Evolutionary conservation across 2,113 vertebrate species (phyloP).

Genomic region (Capreolus pygargus): DNA sequence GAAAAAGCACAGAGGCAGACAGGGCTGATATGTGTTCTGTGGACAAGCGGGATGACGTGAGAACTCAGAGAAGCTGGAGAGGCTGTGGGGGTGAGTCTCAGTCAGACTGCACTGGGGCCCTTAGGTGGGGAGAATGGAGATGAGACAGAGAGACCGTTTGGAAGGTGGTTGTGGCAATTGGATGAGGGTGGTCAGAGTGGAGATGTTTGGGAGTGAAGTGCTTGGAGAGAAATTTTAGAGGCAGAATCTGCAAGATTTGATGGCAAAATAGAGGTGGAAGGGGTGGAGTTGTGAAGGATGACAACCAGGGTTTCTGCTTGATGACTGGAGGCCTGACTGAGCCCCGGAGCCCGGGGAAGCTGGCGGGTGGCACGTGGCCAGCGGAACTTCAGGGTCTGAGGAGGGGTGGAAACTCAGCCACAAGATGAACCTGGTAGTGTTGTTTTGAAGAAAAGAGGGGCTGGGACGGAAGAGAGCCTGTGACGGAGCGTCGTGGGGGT

Average conservation of each 20-base stretch:
- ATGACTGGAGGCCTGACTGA: neutral
- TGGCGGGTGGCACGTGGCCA: neutral
- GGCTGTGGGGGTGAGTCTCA: fast-evolving
- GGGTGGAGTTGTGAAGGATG: neutral
- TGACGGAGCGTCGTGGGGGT: fast-evolving
- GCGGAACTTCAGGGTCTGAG: neutral
- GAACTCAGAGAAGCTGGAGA: neutral
- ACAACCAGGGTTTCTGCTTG: neutral
- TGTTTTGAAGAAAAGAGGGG: neutral
- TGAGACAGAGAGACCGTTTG: neutral
- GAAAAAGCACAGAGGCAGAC: neutral
- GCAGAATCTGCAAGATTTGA: neutral
- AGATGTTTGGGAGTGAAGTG: neutral
- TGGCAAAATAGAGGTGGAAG: neutral
- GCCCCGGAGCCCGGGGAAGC: neutral
- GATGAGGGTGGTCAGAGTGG: neutral
- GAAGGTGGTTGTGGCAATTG: no score
- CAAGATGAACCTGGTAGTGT: neutral
- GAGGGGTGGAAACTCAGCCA: neutral
- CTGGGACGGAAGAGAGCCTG: neutral
- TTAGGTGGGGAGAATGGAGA: neutral
- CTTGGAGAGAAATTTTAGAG: neutral
- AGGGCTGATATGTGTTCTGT: neutral
- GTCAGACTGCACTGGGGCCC: no score
- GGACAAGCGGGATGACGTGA: fast-evolving